Evolutionary conservation across 2,888 invertebrate genomes (phyloP), one percentile per base, ranked within the genome.

Genomic region (Cerceris rybyensis): DNA sequence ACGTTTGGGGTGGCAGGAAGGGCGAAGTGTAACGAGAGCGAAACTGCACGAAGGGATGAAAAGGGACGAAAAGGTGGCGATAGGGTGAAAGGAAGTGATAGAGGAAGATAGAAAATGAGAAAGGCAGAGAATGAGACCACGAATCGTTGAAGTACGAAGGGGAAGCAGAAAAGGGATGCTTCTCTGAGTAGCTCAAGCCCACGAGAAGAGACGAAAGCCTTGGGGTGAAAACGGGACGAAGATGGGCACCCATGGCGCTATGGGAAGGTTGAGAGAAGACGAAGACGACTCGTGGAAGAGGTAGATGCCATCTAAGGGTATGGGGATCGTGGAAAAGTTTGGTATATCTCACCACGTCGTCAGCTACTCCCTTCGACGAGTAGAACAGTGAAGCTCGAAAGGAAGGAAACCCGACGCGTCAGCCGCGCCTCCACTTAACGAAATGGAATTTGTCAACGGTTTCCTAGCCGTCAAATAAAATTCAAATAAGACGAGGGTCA

Each of bases 361-460:
- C 84, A 72, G 77, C 78, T 80, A 73, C 79, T 76, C 80, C 68
- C 68, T 69, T 11, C 55, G 28, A 28, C 77, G 79, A 79, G 77
- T 76, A 55, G 82, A 74, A 69, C 74, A 67, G 28, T 28, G 63
- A 72, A 72, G 63, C 81, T 82, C 77, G 83, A 82, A 83, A 81
- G 82, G 82, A 82, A 86, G 80, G 80, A 82, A 86, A 86, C 77
- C 72, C 85, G 86, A 88, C 88, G 77, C 83, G 84, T 87, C 84
- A 82, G 74, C 80, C 80, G 74, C 65, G 79, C 68, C 75, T 78
- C 76, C 84, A 86, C 88, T 89, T 88, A 89, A 85, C 85, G 81
- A 81, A 89, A 89, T 89, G 87, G 88, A 89, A 89, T 89, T 89
- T 88, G 88, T 89, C 89, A 88, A 86, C 83, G 86, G 83, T 81